Percentiles rank a stretch among this genome's conserved stretches.
Evolutionary conservation across 2,113 vertebrate genomes (phyloP).

Genomic region (Spea bombifrons): DNA sequence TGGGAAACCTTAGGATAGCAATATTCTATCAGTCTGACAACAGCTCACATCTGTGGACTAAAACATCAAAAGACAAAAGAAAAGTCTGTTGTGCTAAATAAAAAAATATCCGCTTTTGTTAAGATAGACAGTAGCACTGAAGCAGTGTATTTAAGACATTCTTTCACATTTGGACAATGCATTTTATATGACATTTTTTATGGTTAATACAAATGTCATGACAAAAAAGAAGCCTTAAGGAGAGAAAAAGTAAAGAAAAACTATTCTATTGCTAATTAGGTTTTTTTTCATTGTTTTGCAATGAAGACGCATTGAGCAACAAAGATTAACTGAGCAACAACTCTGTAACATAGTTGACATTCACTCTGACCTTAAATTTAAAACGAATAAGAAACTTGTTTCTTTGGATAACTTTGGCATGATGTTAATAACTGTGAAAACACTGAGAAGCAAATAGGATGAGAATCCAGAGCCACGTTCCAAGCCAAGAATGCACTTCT

Average conservation of each 20-base stretch:
- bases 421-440: neutral
- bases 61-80: conserved; percentile 39
- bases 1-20: conserved; percentile 28
- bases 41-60: conserved; percentile 34
- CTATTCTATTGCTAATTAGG: conserved; percentile 41
- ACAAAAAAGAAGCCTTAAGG: conserved; percentile 34
- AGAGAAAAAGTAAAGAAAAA: conserved; percentile 3
- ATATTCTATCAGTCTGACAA: conserved; percentile 42
- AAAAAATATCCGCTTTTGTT: conserved; percentile 31
- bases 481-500: neutral
- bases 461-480: neutral
- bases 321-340: conserved; percentile 12
- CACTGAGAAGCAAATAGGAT: neutral
- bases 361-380: conserved; percentile 19
- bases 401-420: conserved; percentile 2
- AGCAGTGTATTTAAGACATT: conserved; percentile 20
- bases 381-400: neutral
- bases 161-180: conserved; percentile 30
- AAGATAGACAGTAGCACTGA: conserved; percentile 29
- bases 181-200: conserved; percentile 36
- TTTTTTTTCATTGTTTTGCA: conserved; percentile 27
- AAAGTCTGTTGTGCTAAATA: conserved; percentile 34
- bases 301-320: neutral
- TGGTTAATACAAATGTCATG: conserved; percentile 29
- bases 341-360: conserved; percentile 17